Percentiles rank a stretch among this genome's conserved stretches.
Conservation (phyloP, 2,888 invertebrate species). For the Chrysomela aeneicollis region DNA sequence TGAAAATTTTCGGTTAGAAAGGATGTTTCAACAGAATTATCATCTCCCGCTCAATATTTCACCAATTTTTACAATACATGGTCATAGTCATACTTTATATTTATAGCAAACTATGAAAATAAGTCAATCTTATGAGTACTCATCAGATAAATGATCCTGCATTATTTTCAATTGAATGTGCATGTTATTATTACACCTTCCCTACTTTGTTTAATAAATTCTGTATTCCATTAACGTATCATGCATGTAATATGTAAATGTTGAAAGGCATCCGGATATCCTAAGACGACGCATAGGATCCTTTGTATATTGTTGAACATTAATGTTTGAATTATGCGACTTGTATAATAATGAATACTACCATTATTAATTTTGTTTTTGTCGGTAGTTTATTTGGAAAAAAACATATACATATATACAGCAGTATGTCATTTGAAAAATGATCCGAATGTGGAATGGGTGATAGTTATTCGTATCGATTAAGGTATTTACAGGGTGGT, state of each 20-base stretch:
- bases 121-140: too few species aligned
- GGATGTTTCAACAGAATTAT: too few species aligned
- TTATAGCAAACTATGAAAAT: too few species aligned
- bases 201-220: background rate
- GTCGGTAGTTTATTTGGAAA: conserved; percentile 6
- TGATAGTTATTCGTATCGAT: background rate
- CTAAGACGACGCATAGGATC: conserved; percentile 24
- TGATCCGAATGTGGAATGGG: background rate
- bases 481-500: background rate
- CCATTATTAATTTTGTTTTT: conserved; percentile 28
- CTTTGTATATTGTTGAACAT: conserved; percentile 34
- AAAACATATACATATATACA: conserved; percentile 7
- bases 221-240: conserved; percentile 23
- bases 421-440: background rate
- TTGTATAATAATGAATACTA: conserved; percentile 29
- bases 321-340: conserved; percentile 33
- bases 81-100: too few species aligned
- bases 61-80: too few species aligned
- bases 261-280: conserved; percentile 34
- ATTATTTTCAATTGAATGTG: background rate
- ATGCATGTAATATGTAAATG: conserved; percentile 32
- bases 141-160: too few species aligned
- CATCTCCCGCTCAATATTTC: too few species aligned
- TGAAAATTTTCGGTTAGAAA: too few species aligned
- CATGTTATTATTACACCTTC: background rate